Evolutionary conservation across 2,113 vertebrate species (phyloP).

Genomic region (Merops nubicus): DNA sequence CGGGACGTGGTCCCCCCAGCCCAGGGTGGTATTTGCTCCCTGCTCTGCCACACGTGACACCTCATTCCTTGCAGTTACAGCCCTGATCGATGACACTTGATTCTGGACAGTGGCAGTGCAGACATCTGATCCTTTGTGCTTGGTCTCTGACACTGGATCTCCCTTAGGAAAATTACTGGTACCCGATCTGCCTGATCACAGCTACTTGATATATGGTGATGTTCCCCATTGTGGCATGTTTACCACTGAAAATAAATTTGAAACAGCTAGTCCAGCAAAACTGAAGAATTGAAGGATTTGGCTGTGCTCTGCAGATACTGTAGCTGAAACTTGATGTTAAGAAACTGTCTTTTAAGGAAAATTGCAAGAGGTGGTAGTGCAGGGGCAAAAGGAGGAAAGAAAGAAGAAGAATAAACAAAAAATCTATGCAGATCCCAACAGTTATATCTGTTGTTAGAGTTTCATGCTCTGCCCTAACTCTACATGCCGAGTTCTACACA

Average conservation of each 20-base stretch:
- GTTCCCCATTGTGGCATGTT: constrained; percentile 27
- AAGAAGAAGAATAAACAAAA: neutral
- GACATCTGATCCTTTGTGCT: constrained; percentile 17
- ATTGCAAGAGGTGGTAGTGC: neutral
- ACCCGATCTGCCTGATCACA: constrained; percentile 44
- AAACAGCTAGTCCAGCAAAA: constrained; percentile 32
- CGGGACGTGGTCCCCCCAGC: neutral
- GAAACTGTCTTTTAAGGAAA: neutral
- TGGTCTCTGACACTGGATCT: constrained; percentile 32
- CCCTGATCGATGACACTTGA: constrained; percentile 25
- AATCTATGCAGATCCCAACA: neutral
- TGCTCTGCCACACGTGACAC: neutral
- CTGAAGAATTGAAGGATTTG: neutral
- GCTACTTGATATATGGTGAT: constrained; percentile 50
- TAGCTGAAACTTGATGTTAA: neutral
- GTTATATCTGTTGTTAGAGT: neutral
- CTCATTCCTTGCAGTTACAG: neutral
- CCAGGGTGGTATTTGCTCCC: neutral
- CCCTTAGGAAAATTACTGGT: constrained; percentile 51
- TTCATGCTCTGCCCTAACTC: neutral
- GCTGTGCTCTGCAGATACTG: neutral
- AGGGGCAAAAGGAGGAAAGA: neutral
- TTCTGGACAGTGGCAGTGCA: neutral
- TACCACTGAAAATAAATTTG: neutral
- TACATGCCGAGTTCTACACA: neutral